These are phyloP conservation scores for Tokudaia tokunoshimensis DNA, from an alignment of 2,797 vertebrate species.

Conservation along the genomic window DNA sequence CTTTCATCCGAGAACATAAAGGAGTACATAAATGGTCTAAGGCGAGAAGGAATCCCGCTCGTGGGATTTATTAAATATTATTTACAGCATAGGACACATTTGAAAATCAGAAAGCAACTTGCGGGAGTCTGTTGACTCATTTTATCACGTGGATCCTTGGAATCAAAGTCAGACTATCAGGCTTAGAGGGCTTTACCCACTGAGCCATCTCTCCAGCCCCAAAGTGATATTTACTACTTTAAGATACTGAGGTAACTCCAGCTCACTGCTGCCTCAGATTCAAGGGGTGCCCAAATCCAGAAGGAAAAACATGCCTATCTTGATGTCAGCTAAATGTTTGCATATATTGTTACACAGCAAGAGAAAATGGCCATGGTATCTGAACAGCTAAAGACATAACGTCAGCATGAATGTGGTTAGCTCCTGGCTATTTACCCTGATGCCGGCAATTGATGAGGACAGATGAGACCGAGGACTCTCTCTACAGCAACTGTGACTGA, in stretches of 20 bases:
- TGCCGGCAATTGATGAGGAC: background rate
- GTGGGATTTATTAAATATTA: background rate
- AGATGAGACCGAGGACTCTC: background rate
- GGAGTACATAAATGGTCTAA: background rate
- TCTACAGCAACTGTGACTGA: background rate
- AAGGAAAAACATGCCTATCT: background rate
- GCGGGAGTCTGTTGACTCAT: too few species aligned
- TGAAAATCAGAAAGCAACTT: background rate
- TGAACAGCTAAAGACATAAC: background rate
- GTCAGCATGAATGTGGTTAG: background rate
- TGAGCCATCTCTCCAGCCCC: background rate
- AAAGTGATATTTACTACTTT: background rate
- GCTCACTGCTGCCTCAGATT: background rate
- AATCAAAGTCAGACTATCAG: background rate
- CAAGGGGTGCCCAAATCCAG: background rate
- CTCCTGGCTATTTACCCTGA: background rate
- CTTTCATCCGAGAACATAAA: background rate
- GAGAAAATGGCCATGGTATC: background rate
- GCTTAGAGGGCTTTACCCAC: background rate
- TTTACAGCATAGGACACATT: background rate
- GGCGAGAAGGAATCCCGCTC: background rate
- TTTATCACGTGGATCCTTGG: background rate
- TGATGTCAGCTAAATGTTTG: background rate
- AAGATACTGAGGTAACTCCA: background rate
- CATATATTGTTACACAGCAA: background rate